Conservation (phyloP, 2,888 invertebrate species). For the Lithophane socia region DNA sequence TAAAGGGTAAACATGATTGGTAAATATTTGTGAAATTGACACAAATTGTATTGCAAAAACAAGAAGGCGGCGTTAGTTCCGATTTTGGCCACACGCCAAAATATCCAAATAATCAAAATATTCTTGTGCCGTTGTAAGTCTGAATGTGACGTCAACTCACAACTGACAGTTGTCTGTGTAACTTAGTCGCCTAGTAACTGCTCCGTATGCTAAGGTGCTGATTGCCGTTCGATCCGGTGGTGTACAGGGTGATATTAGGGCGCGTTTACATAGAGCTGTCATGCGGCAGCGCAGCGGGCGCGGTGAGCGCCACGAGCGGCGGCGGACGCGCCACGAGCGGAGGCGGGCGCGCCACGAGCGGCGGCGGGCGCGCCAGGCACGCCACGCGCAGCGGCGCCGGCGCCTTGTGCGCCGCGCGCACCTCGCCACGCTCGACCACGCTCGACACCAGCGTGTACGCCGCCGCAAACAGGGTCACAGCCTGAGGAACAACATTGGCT, state of each 20-base stretch:
- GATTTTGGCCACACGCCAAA: background rate
- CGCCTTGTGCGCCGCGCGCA: constrained; percentile 62
- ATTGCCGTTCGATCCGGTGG: background rate
- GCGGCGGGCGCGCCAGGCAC: constrained; percentile 66
- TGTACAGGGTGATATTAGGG: background rate
- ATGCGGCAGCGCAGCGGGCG: constrained; percentile 51
- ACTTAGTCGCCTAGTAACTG: background rate
- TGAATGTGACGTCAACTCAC: too few species aligned
- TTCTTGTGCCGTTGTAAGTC: background rate
- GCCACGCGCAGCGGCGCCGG: constrained; percentile 77
- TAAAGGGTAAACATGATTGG: background rate
- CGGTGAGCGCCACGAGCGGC: constrained; percentile 62
- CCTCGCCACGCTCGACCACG: constrained; percentile 73
- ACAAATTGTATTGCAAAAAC: background rate
- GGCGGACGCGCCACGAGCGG: constrained; percentile 64
- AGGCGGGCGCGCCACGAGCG: constrained; percentile 75
- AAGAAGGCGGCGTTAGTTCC: background rate
- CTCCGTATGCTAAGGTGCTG: background rate
- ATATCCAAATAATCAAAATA: background rate
- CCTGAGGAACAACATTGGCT: constrained; percentile 65
- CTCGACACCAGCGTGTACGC: constrained; percentile 78
- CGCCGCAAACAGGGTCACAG: constrained; percentile 81
- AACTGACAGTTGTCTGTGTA: background rate
- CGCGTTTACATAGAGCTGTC: constrained; percentile 34
- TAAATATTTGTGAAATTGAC: background rate